phyloP scores from a whole-genome alignment of 2,797 vertebrate genomes.

The Apogon hyalosoma region DNA sequence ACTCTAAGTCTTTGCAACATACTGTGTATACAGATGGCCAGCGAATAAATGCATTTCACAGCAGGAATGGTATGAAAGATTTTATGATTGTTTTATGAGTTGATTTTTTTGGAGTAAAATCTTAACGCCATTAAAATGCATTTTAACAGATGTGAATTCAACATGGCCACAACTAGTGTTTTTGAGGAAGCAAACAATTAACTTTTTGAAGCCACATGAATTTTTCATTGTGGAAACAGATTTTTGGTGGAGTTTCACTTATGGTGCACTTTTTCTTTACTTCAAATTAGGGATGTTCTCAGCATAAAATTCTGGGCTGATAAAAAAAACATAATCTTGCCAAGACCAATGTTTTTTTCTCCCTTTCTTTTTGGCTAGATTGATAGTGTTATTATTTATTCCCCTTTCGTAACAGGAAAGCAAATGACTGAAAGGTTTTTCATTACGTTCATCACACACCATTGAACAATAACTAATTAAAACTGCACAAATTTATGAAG shows the following conservation, averaged over 20 bases:
- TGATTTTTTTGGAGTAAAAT: neutral
- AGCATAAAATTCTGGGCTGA: too few relatives aligned
- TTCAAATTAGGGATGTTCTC: neutral
- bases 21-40: constrained; percentile 33
- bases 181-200: neutral
- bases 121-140: neutral
- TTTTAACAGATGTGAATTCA: constrained; percentile 2
- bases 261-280: neutral
- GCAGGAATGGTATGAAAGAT: constrained; percentile 4
- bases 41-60: constrained; percentile 12
- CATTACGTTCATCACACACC: too few relatives aligned
- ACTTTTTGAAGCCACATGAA: neutral
- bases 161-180: neutral
- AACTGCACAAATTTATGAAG: too few relatives aligned
- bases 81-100: constrained; percentile 13
- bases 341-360: too few relatives aligned
- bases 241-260: neutral
- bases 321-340: too few relatives aligned
- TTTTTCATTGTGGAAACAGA: neutral
- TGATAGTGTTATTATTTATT: too few relatives aligned
- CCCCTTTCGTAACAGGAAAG: too few relatives aligned
- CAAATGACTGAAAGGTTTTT: too few relatives aligned
- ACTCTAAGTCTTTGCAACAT: constrained; percentile 26
- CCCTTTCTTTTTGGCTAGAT: too few relatives aligned
- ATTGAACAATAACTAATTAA: too few relatives aligned